Conservation (phyloP, 2,888 invertebrate species). For the Ormyrus labotus region DNA sequence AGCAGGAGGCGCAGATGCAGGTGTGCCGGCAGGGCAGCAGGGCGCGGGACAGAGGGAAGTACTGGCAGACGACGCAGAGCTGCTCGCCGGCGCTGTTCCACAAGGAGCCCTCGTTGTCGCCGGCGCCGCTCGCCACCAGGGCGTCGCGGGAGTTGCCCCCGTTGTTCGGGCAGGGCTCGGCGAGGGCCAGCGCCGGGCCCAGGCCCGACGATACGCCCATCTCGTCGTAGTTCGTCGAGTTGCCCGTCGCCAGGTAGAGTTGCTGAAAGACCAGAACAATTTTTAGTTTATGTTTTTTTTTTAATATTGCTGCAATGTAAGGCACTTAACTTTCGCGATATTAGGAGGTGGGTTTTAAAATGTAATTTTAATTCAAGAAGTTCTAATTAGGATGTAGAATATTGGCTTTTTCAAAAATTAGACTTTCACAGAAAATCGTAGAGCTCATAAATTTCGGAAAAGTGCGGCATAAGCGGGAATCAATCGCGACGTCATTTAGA, state of each 20-base stretch:
- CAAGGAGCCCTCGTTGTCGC: conserved; percentile 76
- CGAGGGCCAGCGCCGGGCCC: conserved; percentile 76
- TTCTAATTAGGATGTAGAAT: too few species aligned
- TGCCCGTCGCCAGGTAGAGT: conserved; percentile 86
- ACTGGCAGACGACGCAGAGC: conserved; percentile 90
- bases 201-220: conserved; percentile 75
- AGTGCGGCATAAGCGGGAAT: neutral
- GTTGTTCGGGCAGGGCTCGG: conserved; percentile 76
- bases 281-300: too few species aligned
- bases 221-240: conserved; percentile 78
- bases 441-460: too few species aligned
- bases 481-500: conserved; percentile 5
- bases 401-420: too few species aligned
- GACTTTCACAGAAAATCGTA: too few species aligned
- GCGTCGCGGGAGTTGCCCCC: conserved; percentile 67
- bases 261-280: conserved; percentile 77
- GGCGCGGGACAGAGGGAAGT: conserved; percentile 86
- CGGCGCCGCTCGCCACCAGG: conserved; percentile 72
- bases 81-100: conserved; percentile 80
- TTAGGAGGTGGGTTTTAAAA: too few species aligned
- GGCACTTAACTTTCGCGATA: too few species aligned
- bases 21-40: conserved; percentile 90
- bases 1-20: conserved; percentile 89
- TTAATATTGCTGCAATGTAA: too few species aligned
- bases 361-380: too few species aligned